phyloP scores from a whole-genome alignment of 2,113 vertebrate genomes.

The Onychorhynchus coronatus region DNA sequence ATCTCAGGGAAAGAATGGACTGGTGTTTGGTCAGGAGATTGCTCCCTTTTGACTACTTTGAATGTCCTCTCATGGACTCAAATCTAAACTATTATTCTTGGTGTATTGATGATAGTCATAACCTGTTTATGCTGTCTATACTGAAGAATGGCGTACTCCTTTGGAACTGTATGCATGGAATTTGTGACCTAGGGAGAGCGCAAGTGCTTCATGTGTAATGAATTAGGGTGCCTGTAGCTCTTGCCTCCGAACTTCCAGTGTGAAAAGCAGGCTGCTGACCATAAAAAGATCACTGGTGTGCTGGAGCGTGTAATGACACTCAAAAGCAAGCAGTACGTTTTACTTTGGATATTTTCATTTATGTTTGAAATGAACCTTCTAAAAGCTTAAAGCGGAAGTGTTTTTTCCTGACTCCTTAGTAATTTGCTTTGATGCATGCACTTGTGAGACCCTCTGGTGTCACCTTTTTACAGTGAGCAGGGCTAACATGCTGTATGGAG shows the following conservation, averaged over 20 bases:
- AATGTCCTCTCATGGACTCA: background rate
- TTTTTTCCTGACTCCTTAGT: background rate
- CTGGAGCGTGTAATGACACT: background rate
- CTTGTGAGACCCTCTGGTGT: background rate
- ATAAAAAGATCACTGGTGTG: background rate
- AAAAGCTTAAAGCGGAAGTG: background rate
- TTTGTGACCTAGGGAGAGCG: background rate
- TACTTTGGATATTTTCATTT: background rate
- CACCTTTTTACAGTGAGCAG: background rate
- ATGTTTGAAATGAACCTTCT: background rate
- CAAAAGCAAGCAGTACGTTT: background rate
- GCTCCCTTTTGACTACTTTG: background rate
- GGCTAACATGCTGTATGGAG: background rate
- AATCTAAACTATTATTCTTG: background rate
- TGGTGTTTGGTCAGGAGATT: background rate
- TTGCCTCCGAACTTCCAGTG: background rate
- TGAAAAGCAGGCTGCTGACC: background rate
- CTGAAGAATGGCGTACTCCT: background rate
- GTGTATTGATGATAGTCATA: background rate
- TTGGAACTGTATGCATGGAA: background rate
- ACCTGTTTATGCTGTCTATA: background rate
- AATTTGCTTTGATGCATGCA: background rate
- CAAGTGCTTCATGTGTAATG: background rate
- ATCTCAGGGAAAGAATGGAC: background rate
- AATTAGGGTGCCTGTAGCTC: background rate